A percentile compares a stretch with the other conserved stretches of the same genome.
phyloP scores from a whole-genome alignment of 2,797 vertebrate genomes.

The Prunella strophiata region DNA sequence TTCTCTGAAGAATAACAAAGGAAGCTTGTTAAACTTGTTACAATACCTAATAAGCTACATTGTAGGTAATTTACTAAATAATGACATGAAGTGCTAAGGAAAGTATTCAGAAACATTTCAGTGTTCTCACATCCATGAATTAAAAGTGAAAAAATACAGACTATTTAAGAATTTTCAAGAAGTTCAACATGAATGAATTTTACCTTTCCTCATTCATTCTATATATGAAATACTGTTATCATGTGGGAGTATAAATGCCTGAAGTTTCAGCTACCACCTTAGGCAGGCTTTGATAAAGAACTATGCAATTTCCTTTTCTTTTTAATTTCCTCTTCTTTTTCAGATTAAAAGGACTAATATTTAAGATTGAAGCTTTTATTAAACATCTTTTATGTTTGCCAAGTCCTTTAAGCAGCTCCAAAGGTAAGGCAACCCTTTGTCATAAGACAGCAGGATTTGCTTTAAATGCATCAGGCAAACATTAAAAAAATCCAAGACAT shows the following conservation, averaged over 20 bases:
- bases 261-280: not conserved
- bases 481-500: not conserved
- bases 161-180: not conserved
- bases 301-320: not conserved
- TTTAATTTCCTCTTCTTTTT: not conserved
- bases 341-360: not conserved
- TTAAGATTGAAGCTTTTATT: not conserved
- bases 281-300: not conserved
- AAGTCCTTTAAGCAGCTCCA: not conserved
- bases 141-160: not conserved
- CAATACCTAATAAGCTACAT: not conserved
- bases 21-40: not conserved
- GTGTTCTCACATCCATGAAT: not conserved
- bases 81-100: not conserved
- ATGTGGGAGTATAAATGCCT: not conserved
- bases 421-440: not conserved
- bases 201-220: not conserved
- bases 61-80: not conserved
- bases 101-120: not conserved
- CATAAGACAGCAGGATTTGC: not conserved
- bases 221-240: not conserved
- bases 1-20: not conserved
- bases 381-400: not conserved
- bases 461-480: not conserved
- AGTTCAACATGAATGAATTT: not conserved